Base-by-base conservation (phyloP, 92 coral and sea anemone genomes). In the Porites cylindrica region DNA sequence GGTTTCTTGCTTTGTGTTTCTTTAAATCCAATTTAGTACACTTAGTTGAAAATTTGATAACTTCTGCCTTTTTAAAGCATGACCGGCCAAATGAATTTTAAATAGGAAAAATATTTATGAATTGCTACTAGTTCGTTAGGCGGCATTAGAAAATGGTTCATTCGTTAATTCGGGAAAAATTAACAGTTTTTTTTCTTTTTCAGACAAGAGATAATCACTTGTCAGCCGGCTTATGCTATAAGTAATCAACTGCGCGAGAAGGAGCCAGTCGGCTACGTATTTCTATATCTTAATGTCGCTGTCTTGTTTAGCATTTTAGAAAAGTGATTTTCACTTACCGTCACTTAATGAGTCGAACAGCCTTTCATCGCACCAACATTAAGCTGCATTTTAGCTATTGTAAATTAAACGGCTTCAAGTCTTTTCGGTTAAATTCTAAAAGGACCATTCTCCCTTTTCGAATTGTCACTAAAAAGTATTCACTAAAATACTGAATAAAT, bases 341-440 rank as follows among this genome's bases (percentile, higher is more conserved):
- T 65, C 77, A 70, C 2, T 70, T 69, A 69, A 81, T 51, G 65
- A 69, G 59, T 38, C 7, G 6, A 59, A 47, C 18, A 10, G 29
- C n/a, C 60, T 81, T 81, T 81, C 85, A 70, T 54, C 75, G 68
- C 68, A 29, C 85, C 29, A 18, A 81, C 69, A 81, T 81, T 69
- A 67, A 69, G 53, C 47, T 38, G 20, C 21, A 79, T 65, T 77
- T 19, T 19, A 58, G 51, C 56, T 11, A 58, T 77, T 77, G 52
- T 58, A 77, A 60, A 18, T 38, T 77, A 77, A 60, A 77, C 18
- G 68, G 69, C 3, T 38, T 1, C 47, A 23, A 38, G 24, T 59
- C 26, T 17, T 18, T 16, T 59, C 38, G 38, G 56, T 23, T 23
- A 13, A 21, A 58, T 77, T 60, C 69, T 77, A 60, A 8, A 26